These are phyloP conservation scores for Vulpes vulpes DNA, from an alignment of 2,113 vertebrate genomes.

Conservation along the genomic window DNA sequence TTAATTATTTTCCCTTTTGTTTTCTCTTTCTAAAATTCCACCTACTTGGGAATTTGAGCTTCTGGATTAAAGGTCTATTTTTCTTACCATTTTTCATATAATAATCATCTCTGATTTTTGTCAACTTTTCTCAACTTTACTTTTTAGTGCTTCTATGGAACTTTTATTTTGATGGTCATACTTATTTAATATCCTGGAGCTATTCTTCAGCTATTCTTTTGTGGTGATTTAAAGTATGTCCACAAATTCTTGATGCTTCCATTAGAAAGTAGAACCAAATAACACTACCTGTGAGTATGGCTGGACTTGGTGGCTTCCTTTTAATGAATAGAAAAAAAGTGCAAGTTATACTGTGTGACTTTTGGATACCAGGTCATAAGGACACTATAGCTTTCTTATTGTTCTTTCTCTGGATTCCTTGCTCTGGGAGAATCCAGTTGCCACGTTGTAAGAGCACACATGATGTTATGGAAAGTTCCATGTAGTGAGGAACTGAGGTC, in stretches of 20 bases:
- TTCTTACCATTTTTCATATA: not conserved
- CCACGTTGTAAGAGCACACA: not conserved
- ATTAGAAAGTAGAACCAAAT: not conserved
- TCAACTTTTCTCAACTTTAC: not conserved
- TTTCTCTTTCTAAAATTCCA: slow-evolving; percentile 46
- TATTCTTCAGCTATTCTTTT: slow-evolving; percentile 1
- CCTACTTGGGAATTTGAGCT: slow-evolving; percentile 4
- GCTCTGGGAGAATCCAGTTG: not conserved
- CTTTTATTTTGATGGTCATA: not conserved
- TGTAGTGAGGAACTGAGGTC: not conserved
- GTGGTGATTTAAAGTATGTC: slow-evolving; percentile 2
- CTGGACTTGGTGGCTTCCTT: not conserved
- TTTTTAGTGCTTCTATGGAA: not conserved
- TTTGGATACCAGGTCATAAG: not conserved
- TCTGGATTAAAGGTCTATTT: slow-evolving; percentile 42
- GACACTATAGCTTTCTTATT: not conserved
- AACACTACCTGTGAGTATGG: not conserved
- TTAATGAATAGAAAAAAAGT: not conserved
- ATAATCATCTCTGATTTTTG: not conserved
- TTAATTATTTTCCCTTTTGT: not conserved
- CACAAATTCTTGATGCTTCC: slow-evolving; percentile 16
- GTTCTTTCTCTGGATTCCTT: slow-evolving; percentile 41
- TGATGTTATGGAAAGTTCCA: not conserved
- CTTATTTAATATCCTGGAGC: slow-evolving; percentile 29
- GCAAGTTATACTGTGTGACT: not conserved